Base-by-base conservation (phyloP, 2,888 invertebrate genomes). In the Rhyacophila evoluta region DNA sequence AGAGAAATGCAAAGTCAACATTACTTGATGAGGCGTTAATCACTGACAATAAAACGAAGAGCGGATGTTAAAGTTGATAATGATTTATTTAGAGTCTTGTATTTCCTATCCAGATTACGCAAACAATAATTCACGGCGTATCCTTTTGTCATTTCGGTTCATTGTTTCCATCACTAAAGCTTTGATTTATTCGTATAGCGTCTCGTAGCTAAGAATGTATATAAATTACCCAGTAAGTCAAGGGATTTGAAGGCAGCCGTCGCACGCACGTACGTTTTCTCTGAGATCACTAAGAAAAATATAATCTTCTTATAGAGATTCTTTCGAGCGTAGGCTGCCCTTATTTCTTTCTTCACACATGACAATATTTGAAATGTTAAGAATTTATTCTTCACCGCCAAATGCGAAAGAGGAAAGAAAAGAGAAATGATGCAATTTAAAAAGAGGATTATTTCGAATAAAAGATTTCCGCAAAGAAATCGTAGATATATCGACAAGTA, bases 261-360 rank as follows among this genome's bases (percentile, higher is more conserved):
- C 72, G 36, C 72, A 72, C 72, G 72, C 72, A 72, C 72, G 72
- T 72, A 72, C 72, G 37, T 36, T 33, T 72, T 25, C 72, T 36
- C 37, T 25, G 72, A 37, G 72, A 72, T 72, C 72, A 36, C 72
- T 71, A 72, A 71, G 72, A 77, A 75, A n/a, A n/a, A 72, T 72
- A 77, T 72, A 77, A 77, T 77, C 72, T 77, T 77, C 77, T 77
- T 55, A 55, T 41, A 28, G 67, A 27, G 72, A 77, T 77, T 72
- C 72, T 37, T 37, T 29, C 29, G 69, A 33, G 33, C 36, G 72
- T 33, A 19, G 37, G 37, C 15, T 15, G 72, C 25, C 36, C 72
- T 72, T 72, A 15, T 72, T 72, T 72, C 25, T 72, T 37, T 72
- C 36, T 36, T 37, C 72, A 25, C 37, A 33, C 72, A 37, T 33